Evolutionary conservation across 2,113 vertebrate species (phyloP), one percentile per base, ranked within the genome.

Genomic region (Nicator chloris): DNA sequence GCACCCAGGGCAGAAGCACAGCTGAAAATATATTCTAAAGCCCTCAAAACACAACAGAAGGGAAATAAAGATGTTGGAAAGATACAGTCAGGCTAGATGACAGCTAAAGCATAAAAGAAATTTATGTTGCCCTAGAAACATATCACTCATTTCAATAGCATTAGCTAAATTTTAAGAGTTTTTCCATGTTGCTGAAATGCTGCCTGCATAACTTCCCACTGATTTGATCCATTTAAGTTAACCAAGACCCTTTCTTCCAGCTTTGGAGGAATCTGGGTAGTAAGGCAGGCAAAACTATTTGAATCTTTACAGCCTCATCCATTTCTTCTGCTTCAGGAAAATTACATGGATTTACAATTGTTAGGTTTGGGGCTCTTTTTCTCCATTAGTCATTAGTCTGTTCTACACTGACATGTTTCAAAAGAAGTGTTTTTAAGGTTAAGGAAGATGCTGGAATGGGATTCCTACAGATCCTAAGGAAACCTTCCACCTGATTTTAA

Each of bases 291-390:
- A 92, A 80, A 90, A 63, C 14, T 28, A 57, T 27, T 10, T 2
- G 17, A 50, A 66, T 85, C 31, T 71, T 85, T 40, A 64, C 10
- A 68, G 49, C 24, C 26, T 80, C 54, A 63, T 11, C 3, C 24
- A 31, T 59, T 79, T 82, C 47, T 73, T 31, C 35, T 47, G 21
- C 39, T 87, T 85, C 26, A 42, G 54, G 45, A 90, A 76, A 89
- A 71, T 12, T 50, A 64, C 57, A 30, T 31, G 4, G 16, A 79
- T 21, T 79, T 49, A 9, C 18, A 71, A 68, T 10, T 9, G 3
- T 15, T 72, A 6, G 23, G 4, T 10, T 35, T 24, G 21, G 9
- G 14, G 9, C 4, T 16, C 2, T 1, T 8, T 68, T 64, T 4
- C 35, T 53, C 73, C 45, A 9, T 79, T 57, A 53, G 18, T 88